Evolutionary conservation across 2,888 invertebrate species (phyloP).

Genomic region (Willowsia nigromaculata): DNA sequence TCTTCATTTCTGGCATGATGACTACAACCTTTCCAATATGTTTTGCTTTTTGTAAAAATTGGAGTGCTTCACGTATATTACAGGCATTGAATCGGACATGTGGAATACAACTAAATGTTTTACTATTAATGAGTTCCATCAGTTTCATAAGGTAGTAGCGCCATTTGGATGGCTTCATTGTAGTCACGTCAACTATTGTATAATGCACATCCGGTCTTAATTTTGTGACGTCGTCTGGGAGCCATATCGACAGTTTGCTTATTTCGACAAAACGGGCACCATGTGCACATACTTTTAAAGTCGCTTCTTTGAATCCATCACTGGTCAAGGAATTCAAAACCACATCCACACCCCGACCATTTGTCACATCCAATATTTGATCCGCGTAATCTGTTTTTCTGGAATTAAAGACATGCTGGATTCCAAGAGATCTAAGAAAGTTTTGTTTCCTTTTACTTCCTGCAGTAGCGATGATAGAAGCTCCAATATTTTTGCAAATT

Average conservation of each 20-base stretch:
- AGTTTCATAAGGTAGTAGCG: too few relatives aligned
- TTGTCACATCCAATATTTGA: slow-evolving; percentile 35
- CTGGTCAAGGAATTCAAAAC: slow-evolving; percentile 61
- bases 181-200: slow-evolving; percentile 43
- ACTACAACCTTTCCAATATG: slow-evolving; percentile 67
- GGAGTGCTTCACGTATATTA: slow-evolving; percentile 61
- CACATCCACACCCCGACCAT: slow-evolving; percentile 44
- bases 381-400: slow-evolving; percentile 31
- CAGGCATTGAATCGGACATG: slow-evolving; percentile 60
- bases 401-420: slow-evolving; percentile 56
- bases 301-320: slow-evolving; percentile 58
- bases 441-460: slow-evolving; percentile 48
- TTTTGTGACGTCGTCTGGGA: slow-evolving; percentile 9
- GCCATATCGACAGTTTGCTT: slow-evolving; percentile 59
- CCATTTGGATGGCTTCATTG: not conserved
- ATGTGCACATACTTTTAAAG: slow-evolving; percentile 19
- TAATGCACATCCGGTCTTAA: slow-evolving; percentile 52
- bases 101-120: too few relatives aligned
- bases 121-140: too few relatives aligned
- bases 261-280: slow-evolving; percentile 57
- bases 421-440: slow-evolving; percentile 34
- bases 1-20: slow-evolving; percentile 60
- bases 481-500: slow-evolving; percentile 21
- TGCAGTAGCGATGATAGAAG: slow-evolving; percentile 50
- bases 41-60: slow-evolving; percentile 65